Percentiles rank a stretch among this genome's conserved stretches.
These are phyloP conservation scores for Meghimatium bilineatum DNA, from an alignment of 2,888 invertebrate genomes.

Conservation along the genomic window DNA sequence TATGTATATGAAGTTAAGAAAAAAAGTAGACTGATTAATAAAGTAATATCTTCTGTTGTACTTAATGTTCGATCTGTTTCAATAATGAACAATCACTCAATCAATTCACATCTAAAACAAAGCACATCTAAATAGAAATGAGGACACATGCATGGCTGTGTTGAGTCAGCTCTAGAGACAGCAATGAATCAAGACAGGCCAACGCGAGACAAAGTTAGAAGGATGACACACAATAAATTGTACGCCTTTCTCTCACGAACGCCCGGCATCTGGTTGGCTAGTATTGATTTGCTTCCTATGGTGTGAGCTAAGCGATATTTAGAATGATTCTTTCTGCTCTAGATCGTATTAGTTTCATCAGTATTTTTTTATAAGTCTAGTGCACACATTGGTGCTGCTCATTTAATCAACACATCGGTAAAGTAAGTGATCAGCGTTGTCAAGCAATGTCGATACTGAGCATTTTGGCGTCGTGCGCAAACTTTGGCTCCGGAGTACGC, in stretches of 20 bases:
- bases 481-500: too few relatives aligned
- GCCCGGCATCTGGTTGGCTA: conserved; percentile 30
- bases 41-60: background rate
- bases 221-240: conserved; percentile 44
- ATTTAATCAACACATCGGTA: background rate
- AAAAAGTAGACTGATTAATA: too few relatives aligned
- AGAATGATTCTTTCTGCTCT: background rate
- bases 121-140: conserved; percentile 12
- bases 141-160: background rate
- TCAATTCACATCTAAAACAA: too few relatives aligned
- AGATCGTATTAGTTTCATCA: background rate
- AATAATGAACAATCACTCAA: background rate
- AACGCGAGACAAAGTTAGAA: conserved; percentile 22
- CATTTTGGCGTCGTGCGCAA: too few relatives aligned
- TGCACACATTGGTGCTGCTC: background rate
- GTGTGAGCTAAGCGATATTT: background rate
- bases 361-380: background rate
- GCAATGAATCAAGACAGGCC: conserved; percentile 22
- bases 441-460: too few relatives aligned
- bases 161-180: conserved; percentile 19
- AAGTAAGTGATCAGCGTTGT: too few relatives aligned
- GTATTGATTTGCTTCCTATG: conserved; percentile 39
- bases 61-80: background rate
- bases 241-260: conserved; percentile 29
- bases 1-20: too few relatives aligned